phyloP scores from a whole-genome alignment of 1,140 invertebrate genomes.

The Cydia amplana region DNA sequence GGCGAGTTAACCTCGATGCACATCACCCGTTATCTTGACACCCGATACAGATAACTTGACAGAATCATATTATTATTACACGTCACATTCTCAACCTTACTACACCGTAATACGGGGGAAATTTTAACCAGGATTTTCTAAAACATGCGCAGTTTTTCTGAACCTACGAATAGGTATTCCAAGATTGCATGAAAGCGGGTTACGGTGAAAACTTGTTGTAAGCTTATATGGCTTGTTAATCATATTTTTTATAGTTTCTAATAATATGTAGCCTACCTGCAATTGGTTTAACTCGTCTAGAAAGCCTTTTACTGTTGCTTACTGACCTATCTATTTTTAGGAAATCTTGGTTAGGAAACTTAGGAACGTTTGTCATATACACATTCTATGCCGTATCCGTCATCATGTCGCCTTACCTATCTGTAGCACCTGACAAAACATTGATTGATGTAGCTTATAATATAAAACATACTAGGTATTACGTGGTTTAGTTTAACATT shows the following conservation, averaged over 20 bases:
- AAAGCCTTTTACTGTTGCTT: background rate
- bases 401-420: background rate
- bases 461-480: background rate
- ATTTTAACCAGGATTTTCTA: background rate
- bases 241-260: background rate
- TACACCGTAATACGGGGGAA: background rate
- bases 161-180: constrained; percentile 14
- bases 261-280: background rate
- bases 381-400: background rate
- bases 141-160: constrained; percentile 36
- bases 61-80: constrained; percentile 27
- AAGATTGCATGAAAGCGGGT: background rate
- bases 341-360: background rate
- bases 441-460: background rate
- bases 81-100: constrained; percentile 33
- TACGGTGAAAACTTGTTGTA: background rate
- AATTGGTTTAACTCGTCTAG: background rate
- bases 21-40: constrained; percentile 55
- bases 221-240: background rate
- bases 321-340: background rate
- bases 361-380: background rate
- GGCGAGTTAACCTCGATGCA: constrained; percentile 41
- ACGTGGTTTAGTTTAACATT: no score
- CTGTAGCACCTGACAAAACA: constrained; percentile 19
- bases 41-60: constrained; percentile 49